These are phyloP conservation scores for Malurus melanocephalus DNA, from an alignment of 2,113 vertebrate genomes.

Conservation along the genomic window DNA sequence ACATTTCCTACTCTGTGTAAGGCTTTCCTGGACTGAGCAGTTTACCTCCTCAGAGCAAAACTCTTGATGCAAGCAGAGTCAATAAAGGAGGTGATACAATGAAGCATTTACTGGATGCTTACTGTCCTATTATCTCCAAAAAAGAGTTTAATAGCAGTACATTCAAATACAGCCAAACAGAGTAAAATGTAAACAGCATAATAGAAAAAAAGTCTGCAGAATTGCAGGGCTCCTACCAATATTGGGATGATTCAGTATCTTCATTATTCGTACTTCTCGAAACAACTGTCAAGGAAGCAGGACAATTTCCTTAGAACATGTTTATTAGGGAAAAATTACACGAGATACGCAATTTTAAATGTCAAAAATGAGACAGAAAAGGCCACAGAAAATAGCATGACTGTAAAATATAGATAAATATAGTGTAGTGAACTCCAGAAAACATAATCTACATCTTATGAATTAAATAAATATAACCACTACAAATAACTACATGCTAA, in stretches of 20 bases:
- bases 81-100: background rate
- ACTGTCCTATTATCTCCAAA: background rate
- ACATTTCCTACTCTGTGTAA: background rate
- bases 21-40: background rate
- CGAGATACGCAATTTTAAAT: background rate
- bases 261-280: conserved; percentile 98
- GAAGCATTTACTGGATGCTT: background rate
- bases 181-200: background rate
- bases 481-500: background rate
- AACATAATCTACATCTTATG: background rate
- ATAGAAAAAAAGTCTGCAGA: background rate
- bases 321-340: background rate
- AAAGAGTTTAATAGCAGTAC: background rate
- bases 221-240: conserved; percentile 81
- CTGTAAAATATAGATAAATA: background rate
- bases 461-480: background rate
- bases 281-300: conserved; percentile 85
- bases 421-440: background rate
- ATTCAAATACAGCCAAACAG: background rate
- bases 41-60: background rate
- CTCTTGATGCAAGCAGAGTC: background rate
- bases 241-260: conserved; percentile 95
- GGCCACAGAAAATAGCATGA: background rate
- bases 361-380: background rate
- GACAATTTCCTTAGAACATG: background rate